phyloP scores from a whole-genome alignment of 2,888 invertebrate species.

The Drosophila phalerata region DNA sequence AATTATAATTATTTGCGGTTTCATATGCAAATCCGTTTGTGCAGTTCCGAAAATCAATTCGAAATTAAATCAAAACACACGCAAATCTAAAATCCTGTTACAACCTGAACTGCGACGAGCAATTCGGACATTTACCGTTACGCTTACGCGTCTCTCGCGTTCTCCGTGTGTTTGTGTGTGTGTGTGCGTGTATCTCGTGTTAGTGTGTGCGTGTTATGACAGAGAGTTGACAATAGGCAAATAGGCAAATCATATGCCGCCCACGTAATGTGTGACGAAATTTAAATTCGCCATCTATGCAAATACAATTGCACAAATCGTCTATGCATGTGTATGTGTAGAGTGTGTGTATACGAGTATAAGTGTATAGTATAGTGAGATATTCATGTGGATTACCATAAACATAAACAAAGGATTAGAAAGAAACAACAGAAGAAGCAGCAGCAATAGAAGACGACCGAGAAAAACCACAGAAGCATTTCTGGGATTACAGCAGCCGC shows the following conservation, averaged over 20 bases:
- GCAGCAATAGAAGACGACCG: constrained; percentile 12
- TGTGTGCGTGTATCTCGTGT: constrained; percentile 11
- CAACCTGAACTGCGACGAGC: constrained; percentile 41
- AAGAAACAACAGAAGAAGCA: constrained; percentile 41
- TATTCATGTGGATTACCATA: constrained; percentile 75
- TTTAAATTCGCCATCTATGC: constrained; percentile 78
- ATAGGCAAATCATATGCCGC: constrained; percentile 73
- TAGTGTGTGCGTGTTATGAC: constrained; percentile 32
- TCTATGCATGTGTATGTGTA: constrained; percentile 17
- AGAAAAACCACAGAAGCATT: constrained; percentile 57
- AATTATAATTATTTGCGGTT: constrained; percentile 60
- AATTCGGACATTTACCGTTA: constrained; percentile 72
- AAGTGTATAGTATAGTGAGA: constrained; percentile 50
- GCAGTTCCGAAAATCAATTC: constrained; percentile 63
- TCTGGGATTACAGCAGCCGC: constrained; percentile 63
- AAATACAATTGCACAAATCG: constrained; percentile 70
- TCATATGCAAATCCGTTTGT: constrained; percentile 72
- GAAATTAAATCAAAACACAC: constrained; percentile 78
- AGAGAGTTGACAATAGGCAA: constrained; percentile 75
- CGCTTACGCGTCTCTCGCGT: constrained; percentile 35
- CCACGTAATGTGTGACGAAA: constrained; percentile 82
- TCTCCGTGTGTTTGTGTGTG: constrained; percentile 1
- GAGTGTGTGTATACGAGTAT: constrained; percentile 19
- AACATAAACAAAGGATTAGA: constrained; percentile 81
- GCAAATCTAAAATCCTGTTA: constrained; percentile 40